A percentile compares a stretch with the other conserved stretches of the same genome.
phyloP scores from a whole-genome alignment of 2,888 invertebrate genomes.

The Cryptops parisi region DNA sequence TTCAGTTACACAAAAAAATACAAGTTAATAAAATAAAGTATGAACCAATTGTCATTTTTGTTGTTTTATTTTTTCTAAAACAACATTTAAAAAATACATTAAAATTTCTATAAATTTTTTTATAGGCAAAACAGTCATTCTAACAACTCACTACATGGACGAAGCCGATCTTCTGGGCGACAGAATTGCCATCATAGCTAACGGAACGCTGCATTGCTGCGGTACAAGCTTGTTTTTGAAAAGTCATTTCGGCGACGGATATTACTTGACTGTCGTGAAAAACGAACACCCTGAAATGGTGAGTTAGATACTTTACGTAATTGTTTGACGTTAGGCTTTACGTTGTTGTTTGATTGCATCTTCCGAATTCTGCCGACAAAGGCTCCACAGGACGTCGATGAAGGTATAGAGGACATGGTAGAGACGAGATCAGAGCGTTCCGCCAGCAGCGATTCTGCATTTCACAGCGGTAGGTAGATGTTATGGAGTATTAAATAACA shows the following conservation, averaged over 20 bases:
- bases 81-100: neutral
- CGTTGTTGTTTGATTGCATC: too few relatives aligned
- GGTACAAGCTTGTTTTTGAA: conserved; percentile 43
- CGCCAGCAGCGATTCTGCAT: too few relatives aligned
- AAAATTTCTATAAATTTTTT: neutral
- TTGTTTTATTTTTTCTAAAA: neutral
- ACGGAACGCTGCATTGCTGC: conserved; percentile 37
- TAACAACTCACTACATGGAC: conserved; percentile 77
- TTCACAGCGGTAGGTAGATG: too few relatives aligned
- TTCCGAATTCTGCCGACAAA: too few relatives aligned
- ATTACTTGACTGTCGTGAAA: conserved; percentile 14
- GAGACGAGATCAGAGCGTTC: too few relatives aligned
- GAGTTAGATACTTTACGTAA: too few relatives aligned
- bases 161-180: conserved; percentile 79
- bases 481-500: too few relatives aligned
- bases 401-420: conserved; percentile 22
- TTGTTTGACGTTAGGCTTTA: too few relatives aligned
- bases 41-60: neutral
- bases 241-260: conserved; percentile 24
- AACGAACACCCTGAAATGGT: conserved; percentile 12
- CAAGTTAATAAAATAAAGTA: neutral
- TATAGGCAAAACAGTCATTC: conserved; percentile 55
- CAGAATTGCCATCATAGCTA: conserved; percentile 56
- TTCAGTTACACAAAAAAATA: neutral
- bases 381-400: neutral